phyloP scores from a whole-genome alignment of 2,797 vertebrate species.

The Myotis planiceps region DNA sequence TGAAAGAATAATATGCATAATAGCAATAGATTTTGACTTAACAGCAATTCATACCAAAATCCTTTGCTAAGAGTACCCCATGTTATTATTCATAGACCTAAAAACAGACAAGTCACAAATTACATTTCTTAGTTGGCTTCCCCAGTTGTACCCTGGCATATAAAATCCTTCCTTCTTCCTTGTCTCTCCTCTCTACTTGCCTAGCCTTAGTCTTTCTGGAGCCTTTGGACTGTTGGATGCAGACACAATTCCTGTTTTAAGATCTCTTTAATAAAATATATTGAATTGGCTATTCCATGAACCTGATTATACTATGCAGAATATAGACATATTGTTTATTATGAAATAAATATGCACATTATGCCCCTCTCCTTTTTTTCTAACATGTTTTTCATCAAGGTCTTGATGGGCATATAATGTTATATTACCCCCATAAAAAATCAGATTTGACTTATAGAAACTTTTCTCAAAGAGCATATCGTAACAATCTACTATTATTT shows the following conservation, averaged over 20 bases:
- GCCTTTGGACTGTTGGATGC: not conserved
- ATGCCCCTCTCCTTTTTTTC: not conserved
- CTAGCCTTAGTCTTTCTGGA: not conserved
- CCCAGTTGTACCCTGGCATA: not conserved
- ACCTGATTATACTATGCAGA: not conserved
- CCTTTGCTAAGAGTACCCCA: not conserved
- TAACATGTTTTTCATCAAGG: not conserved
- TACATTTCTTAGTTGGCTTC: not conserved
- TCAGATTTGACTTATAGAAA: not conserved
- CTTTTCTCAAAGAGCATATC: not conserved
- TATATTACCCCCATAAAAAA: not conserved
- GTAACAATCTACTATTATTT: constrained; percentile 9
- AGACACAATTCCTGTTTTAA: not conserved
- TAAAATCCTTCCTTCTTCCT: not conserved
- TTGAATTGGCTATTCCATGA: not conserved
- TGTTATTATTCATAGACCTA: not conserved
- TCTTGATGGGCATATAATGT: not conserved
- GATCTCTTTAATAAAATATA: not conserved
- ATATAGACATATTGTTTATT: not conserved
- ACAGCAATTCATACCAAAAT: not conserved
- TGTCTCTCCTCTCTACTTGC: not conserved
- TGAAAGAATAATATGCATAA: constrained; percentile 47
- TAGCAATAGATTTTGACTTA: not conserved
- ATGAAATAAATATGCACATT: not conserved
- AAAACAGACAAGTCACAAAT: not conserved